phyloP scores from a whole-genome alignment of 23 tunicate species.

The Oikopleura vanhoeffeni region DNA sequence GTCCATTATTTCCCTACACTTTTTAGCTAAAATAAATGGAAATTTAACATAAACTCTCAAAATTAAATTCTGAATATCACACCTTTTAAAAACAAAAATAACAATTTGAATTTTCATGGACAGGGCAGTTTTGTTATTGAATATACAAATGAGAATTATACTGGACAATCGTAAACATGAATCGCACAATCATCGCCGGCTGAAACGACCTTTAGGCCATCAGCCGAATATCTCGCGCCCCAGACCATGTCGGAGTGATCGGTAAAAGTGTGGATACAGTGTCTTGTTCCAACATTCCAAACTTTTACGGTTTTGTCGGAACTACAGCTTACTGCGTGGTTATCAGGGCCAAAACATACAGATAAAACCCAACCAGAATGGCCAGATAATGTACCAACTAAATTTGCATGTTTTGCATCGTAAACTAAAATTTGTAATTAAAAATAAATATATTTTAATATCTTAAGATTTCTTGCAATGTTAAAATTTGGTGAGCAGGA shows the following conservation, averaged over 20 bases:
- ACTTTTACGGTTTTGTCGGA: slow-evolving; percentile 82
- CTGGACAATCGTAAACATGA: slow-evolving; percentile 91
- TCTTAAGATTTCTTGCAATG: too few species aligned
- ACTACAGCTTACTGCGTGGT: slow-evolving; percentile 54
- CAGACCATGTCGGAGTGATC: slow-evolving; percentile 91
- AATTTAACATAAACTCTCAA: too few species aligned
- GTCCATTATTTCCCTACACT: too few species aligned
- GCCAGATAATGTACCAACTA: slow-evolving; percentile 67
- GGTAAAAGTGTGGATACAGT: slow-evolving; percentile 78
- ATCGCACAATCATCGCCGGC: slow-evolving; percentile 74
- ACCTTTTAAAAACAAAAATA: too few species aligned
- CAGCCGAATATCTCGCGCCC: slow-evolving; percentile 64
- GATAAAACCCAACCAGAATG: slow-evolving; percentile 80
- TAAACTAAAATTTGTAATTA: slow-evolving; percentile 16
- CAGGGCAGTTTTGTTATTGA: not conserved
- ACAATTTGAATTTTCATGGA: not conserved
- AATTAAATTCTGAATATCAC: too few species aligned
- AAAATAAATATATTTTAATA: not conserved
- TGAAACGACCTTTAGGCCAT: slow-evolving; percentile 80
- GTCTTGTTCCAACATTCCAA: slow-evolving; percentile 53
- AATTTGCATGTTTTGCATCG: slow-evolving; percentile 73
- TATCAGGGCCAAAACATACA: slow-evolving; percentile 71
- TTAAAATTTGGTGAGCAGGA: too few species aligned
- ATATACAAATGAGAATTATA: slow-evolving; percentile 18
- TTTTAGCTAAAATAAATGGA: too few species aligned